phyloP scores from a whole-genome alignment of 1,140 invertebrate genomes.

The Maconellicoccus hirsutus region DNA sequence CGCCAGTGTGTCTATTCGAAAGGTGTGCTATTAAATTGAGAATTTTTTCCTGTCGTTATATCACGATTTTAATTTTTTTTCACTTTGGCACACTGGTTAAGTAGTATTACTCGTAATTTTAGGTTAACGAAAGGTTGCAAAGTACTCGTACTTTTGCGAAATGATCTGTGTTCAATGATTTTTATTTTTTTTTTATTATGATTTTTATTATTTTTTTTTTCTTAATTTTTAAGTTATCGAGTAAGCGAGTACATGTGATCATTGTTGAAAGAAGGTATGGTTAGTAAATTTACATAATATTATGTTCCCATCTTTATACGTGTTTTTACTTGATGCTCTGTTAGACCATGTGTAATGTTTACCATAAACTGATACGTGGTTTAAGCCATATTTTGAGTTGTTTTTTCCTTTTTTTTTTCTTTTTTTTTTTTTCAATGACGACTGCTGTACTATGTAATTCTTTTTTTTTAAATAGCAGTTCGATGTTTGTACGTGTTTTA shows the following conservation, averaged over 20 bases:
- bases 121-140: too few species aligned
- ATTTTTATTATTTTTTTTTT: neutral
- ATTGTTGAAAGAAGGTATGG: neutral
- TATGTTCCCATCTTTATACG: too few species aligned
- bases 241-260: neutral
- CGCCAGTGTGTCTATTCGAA: too few species aligned
- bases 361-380: neutral
- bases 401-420: neutral
- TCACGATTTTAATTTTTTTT: too few species aligned
- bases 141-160: too few species aligned
- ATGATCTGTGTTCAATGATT: slow-evolving; percentile 1
- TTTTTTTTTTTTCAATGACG: neutral
- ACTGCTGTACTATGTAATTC: neutral
- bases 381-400: neutral
- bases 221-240: neutral
- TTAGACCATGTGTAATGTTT: neutral
- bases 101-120: too few species aligned
- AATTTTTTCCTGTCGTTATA: too few species aligned
- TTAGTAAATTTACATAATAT: too few species aligned
- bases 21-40: too few species aligned
- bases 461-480: neutral
- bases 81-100: too few species aligned
- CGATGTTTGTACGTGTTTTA: neutral
- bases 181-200: neutral
- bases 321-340: too few species aligned